These are phyloP conservation scores for Chaenogobius annularis DNA, from an alignment of 2,113 vertebrate species.

Conservation along the genomic window DNA sequence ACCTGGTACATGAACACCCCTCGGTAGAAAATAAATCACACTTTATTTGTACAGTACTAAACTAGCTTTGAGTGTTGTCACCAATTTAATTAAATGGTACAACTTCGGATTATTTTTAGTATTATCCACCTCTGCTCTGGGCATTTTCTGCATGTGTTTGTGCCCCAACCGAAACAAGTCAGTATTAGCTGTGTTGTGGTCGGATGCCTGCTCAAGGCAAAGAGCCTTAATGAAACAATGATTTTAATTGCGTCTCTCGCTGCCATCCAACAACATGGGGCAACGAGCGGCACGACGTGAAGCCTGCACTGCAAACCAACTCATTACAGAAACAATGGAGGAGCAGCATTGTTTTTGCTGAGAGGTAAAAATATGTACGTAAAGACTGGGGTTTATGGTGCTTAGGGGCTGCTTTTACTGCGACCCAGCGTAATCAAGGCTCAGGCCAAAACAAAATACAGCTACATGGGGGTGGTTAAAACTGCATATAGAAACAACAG, in stretches of 20 bases:
- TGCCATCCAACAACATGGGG: constrained; percentile 47
- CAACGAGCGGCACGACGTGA: constrained; percentile 56
- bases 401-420: constrained; percentile 51
- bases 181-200: constrained; percentile 38
- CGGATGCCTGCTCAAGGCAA: constrained; percentile 41
- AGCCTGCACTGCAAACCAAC: constrained; percentile 33
- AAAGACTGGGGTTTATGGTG: constrained; percentile 43
- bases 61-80: no score
- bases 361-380: constrained; percentile 34
- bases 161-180: constrained; percentile 8
- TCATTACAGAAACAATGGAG: constrained; percentile 60
- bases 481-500: constrained; percentile 4
- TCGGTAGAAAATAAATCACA: no score
- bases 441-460: constrained; percentile 16
- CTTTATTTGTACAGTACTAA: no score
- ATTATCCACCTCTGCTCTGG: not conserved
- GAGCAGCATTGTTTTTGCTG: constrained; percentile 49
- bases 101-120: no score
- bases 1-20: no score
- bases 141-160: constrained; percentile 22
- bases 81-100: no score
- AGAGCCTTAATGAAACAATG: constrained; percentile 53
- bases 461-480: constrained; percentile 21
- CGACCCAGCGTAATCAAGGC: constrained; percentile 26
- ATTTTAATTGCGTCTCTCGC: constrained; percentile 58